A percentile compares a stretch with the other conserved stretches of the same genome.
Evolutionary conservation across 2,888 invertebrate species (phyloP).

Genomic region (Sphaerophoria taeniata): DNA sequence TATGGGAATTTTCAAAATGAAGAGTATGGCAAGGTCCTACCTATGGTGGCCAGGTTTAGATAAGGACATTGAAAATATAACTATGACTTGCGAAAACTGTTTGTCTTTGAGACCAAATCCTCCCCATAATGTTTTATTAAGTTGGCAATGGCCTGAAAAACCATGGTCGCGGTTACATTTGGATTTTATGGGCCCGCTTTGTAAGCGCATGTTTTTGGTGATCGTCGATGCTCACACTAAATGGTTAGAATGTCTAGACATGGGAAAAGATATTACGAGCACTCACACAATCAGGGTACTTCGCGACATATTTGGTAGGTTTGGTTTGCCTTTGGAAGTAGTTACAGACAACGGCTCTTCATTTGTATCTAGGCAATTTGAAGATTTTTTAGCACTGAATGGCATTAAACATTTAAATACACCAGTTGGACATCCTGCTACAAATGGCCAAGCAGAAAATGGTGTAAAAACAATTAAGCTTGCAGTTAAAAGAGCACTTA

Average conservation of each 20-base stretch:
- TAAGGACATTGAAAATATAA: conserved; percentile 74
- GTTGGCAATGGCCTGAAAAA: conserved; percentile 44
- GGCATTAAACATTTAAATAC: no score
- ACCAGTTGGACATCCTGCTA: no score
- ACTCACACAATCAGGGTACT: conserved; percentile 17
- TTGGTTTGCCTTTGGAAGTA: background rate
- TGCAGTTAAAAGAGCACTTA: background rate
- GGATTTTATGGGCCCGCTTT: conserved; percentile 64
- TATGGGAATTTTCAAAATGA: conserved; percentile 72
- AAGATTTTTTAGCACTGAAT: no score
- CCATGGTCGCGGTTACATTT: conserved; percentile 53
- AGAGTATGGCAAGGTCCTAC: conserved; percentile 73
- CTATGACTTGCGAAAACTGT: conserved; percentile 62
- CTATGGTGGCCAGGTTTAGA: conserved; percentile 75
- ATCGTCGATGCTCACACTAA: conserved; percentile 75
- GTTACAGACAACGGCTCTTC: no score
- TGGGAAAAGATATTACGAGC: conserved; percentile 29
- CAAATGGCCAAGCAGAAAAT: no score
- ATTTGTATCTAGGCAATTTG: no score
- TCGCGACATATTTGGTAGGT: conserved; percentile 64
- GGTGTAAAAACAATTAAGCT: no score
- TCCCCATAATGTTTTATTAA: conserved; percentile 40
- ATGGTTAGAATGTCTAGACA: conserved; percentile 73
- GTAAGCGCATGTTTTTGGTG: conserved; percentile 58
- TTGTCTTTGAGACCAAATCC: conserved; percentile 50